Percentiles rank a stretch among this genome's conserved stretches.
Conservation (phyloP, 2,888 invertebrate genomes). For the Capitulum mitella region DNA sequence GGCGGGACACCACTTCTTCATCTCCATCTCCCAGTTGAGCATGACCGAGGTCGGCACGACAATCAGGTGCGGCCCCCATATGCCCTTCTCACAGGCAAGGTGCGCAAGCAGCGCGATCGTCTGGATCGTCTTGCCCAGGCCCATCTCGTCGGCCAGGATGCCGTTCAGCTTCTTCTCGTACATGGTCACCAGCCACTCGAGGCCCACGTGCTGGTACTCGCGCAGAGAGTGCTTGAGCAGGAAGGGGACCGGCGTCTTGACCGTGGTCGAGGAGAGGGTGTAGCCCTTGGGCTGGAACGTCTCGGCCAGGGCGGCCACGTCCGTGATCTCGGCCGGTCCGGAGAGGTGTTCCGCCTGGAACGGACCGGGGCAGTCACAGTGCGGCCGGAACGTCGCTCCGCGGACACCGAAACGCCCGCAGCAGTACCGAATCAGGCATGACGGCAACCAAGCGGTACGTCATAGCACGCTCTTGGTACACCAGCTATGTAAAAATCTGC, state of each 20-base stretch:
- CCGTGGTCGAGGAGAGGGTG: conserved; percentile 86
- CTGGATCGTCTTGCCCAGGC: conserved; percentile 93
- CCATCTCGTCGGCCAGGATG: conserved; percentile 95
- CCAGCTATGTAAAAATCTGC: too few species aligned
- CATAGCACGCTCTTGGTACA: too few species aligned
- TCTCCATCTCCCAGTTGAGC: conserved; percentile 99
- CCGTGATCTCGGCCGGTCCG: conserved; percentile 59
- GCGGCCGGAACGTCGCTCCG: too few species aligned
- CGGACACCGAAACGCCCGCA: too few species aligned
- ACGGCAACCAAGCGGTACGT: too few species aligned
- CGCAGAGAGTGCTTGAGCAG: conserved; percentile 80
- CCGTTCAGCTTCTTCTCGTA: conserved; percentile 90
- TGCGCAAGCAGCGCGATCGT: conserved; percentile 91
- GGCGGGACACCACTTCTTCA: conserved; percentile 99
- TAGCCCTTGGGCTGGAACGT: conserved; percentile 97
- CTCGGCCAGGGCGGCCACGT: conserved; percentile 88
- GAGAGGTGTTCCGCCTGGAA: conserved; percentile 23
- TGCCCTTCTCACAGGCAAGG: conserved; percentile 78
- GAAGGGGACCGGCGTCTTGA: conserved; percentile 86
- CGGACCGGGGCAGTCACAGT: too few species aligned
- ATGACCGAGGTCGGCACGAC: conserved; percentile 99
- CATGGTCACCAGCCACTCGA: conserved; percentile 96
- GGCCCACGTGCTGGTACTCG: conserved; percentile 94
- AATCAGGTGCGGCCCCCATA: conserved; percentile 98
- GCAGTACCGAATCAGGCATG: too few species aligned